Base-by-base conservation (phyloP, 1,140 invertebrate species). In the Macrocentrus cingulum region DNA sequence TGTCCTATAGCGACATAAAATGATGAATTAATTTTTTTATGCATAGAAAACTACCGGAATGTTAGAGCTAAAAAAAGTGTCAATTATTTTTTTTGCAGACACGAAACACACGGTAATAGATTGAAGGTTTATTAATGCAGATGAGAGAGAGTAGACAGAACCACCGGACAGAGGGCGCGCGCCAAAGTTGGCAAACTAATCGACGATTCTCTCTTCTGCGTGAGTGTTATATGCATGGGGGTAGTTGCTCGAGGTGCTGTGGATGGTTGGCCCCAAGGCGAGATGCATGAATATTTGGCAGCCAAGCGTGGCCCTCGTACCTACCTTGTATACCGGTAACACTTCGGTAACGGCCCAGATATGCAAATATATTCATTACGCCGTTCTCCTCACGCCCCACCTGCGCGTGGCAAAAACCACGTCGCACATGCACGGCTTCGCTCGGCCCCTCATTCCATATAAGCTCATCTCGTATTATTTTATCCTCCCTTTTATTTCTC, bases 361-460 rank as follows among this genome's bases (percentile, higher is more conserved):
- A 77, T 77, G 74, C 74, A 77, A 77, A 77, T 77, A 76, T 77
- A 77, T 77, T 76, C 74, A 77, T 76, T 75, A 76, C 73, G 67
- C 71, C 61, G 68, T 58, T 63, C 65, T 36, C 23, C 60, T n/a
- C n/a, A n/a, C n/a, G 66, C 46, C 46, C 34, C 46, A 52, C 39
- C 61, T 59, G 53, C 50, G 55, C 52, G 48, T 54, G 52, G 53
- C 53, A 62, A 62, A 62, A 62, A 62, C 56, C 53, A 23, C 52
- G 52, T 56, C 52, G 32, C 53, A 57, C 53, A 62, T 29, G 25
- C 23, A 51, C 49, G 13, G 29, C 18, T 18, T 51, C 16, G 3
- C 8, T 34, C 6, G 6, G 6, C 36, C 15, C 36, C 36, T 13
- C 36, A n/a, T n/a, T 39, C 7, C 13, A 39, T 34, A 7, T 39